Evolutionary conservation across 2,888 invertebrate species (phyloP).

Genomic region (Cerastoderma edule): DNA sequence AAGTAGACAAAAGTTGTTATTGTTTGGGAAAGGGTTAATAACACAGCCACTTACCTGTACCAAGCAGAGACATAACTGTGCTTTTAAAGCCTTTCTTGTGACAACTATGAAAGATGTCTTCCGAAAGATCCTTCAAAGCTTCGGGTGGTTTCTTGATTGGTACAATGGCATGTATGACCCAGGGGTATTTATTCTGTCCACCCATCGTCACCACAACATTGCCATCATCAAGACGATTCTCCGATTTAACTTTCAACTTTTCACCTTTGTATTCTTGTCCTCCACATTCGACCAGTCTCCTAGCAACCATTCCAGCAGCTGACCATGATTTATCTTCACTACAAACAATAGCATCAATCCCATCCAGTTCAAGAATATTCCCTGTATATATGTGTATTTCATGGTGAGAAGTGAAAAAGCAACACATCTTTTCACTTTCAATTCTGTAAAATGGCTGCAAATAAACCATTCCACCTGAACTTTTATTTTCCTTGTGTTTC

Average conservation of each 20-base stretch:
- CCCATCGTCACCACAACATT: slow-evolving; percentile 25
- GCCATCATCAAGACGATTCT: not conserved
- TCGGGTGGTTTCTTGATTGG: not conserved
- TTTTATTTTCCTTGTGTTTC: not conserved
- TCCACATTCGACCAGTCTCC: slow-evolving; percentile 18
- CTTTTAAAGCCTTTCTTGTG: not conserved
- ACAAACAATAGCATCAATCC: slow-evolving; percentile 35
- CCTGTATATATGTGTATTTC: slow-evolving; percentile 23
- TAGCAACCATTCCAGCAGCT: slow-evolving; percentile 28
- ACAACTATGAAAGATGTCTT: slow-evolving; percentile 21
- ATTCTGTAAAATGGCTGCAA: not conserved
- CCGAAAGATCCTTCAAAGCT: not conserved
- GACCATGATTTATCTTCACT: slow-evolving; percentile 34
- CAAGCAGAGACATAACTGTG: slow-evolving; percentile 35
- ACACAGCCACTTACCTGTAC: slow-evolving; percentile 33
- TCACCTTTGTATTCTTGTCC: slow-evolving; percentile 19
- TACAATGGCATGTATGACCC: slow-evolving; percentile 27
- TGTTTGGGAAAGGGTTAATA: not conserved
- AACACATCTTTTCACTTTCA: slow-evolving; percentile 1
- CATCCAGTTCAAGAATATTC: slow-evolving; percentile 19
- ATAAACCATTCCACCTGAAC: not conserved
- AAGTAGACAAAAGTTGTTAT: no score
- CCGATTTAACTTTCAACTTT: slow-evolving; percentile 3
- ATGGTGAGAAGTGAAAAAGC: slow-evolving; percentile 9
- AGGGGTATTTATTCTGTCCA: slow-evolving; percentile 17